phyloP scores from a whole-genome alignment of 2,888 invertebrate species.

The Spisula subtruncata region DNA sequence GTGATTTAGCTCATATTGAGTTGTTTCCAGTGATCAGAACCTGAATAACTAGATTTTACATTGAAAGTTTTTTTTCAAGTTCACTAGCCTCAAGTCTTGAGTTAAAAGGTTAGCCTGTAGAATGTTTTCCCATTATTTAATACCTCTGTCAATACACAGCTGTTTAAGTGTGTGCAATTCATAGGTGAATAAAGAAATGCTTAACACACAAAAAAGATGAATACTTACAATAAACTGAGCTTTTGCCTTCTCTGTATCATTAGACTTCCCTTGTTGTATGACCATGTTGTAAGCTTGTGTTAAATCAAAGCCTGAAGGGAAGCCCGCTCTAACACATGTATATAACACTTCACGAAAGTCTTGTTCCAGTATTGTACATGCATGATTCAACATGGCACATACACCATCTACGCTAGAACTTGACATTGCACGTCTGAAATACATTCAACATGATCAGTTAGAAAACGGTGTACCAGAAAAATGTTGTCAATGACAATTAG shows the following conservation, averaged over 20 bases:
- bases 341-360: constrained; percentile 93
- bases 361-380: constrained; percentile 95
- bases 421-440: constrained; percentile 94
- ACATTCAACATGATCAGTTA: not conserved
- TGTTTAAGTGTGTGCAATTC: too few species aligned
- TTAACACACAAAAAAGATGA: not conserved
- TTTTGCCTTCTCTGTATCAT: constrained; percentile 92
- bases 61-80: too few species aligned
- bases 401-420: constrained; percentile 97
- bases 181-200: too few species aligned
- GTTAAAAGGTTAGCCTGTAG: too few species aligned
- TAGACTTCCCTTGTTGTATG: constrained; percentile 93
- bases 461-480: not conserved
- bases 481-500: not conserved
- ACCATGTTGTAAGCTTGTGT: constrained; percentile 93
- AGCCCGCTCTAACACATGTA: constrained; percentile 92
- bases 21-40: too few species aligned
- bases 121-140: too few species aligned
- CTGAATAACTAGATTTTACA: too few species aligned
- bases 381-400: constrained; percentile 98
- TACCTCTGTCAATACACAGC: too few species aligned
- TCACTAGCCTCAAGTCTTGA: too few species aligned
- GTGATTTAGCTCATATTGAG: too few species aligned
- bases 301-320: constrained; percentile 90
- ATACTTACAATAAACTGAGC: constrained; percentile 92